A percentile compares a stretch with the other conserved stretches of the same genome.
Evolutionary conservation across 2,113 vertebrate genomes (phyloP).

Genomic region (Pseudorasbora parva): DNA sequence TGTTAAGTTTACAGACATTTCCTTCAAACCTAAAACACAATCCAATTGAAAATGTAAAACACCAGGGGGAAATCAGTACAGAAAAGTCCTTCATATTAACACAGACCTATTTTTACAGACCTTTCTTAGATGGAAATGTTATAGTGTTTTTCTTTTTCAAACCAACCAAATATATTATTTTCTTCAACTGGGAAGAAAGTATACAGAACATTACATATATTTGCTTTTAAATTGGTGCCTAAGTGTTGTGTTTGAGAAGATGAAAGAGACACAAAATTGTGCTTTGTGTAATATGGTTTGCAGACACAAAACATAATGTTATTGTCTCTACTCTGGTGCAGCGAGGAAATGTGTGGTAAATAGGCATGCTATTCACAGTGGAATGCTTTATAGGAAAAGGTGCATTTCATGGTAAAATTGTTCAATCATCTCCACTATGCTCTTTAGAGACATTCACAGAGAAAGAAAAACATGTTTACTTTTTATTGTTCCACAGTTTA

Average conservation of each 20-base stretch:
- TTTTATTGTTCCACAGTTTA: conserved; percentile 9
- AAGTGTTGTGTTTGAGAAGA: not conserved
- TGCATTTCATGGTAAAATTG: conserved; percentile 23
- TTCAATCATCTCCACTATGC: not conserved
- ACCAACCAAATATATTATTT: not conserved
- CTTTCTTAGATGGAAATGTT: not conserved
- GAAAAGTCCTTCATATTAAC: not conserved
- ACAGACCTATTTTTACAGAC: not conserved
- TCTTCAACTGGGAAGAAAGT: not conserved
- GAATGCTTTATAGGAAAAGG: conserved; percentile 3
- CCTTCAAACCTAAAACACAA: not conserved
- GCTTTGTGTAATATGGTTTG: conserved; percentile 29
- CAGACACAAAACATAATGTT: conserved; percentile 12
- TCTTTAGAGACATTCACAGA: conserved; percentile 4
- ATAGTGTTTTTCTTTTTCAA: not conserved
- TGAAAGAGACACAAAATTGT: conserved; percentile 22
- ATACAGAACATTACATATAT: not conserved
- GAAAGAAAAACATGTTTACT: conserved; percentile 1
- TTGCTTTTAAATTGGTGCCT: conserved; percentile 6
- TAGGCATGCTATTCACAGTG: conserved; percentile 8
- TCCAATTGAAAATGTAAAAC: not conserved
- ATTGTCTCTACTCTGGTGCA: conserved; percentile 22
- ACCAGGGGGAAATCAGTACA: not conserved
- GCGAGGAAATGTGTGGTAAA: conserved; percentile 22
- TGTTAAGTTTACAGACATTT: not conserved